Percentiles rank a stretch among this genome's conserved stretches.
Conservation (phyloP, 2,888 invertebrate genomes). For the Mesorhabditis belari region DNA sequence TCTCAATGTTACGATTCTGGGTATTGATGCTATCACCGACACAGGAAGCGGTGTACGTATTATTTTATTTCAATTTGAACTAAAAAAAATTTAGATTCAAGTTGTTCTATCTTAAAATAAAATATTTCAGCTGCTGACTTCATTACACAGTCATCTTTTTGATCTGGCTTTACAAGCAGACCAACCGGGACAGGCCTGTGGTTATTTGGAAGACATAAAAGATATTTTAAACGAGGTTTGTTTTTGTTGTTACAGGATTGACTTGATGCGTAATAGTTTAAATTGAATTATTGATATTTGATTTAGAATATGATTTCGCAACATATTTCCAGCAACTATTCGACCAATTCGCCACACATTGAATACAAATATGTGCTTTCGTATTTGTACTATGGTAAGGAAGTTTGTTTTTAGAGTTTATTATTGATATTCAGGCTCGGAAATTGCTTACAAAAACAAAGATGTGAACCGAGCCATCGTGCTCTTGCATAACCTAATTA, state of each 20-base stretch:
- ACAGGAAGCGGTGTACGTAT: not conserved
- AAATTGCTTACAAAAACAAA: too few species aligned
- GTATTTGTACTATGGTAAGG: not conserved
- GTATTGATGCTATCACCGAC: not conserved
- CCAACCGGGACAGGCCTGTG: not conserved
- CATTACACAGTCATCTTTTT: not conserved
- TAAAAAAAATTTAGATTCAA: too few species aligned
- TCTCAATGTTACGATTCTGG: not conserved
- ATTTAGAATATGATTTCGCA: not conserved
- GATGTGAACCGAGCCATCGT: too few species aligned
- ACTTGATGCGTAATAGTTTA: too few species aligned
- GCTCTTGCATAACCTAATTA: not conserved
- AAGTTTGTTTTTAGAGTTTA: not conserved
- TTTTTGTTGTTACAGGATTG: too few species aligned
- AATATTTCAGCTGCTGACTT: not conserved
- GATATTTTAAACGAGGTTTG: not conserved
- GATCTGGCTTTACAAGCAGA: not conserved
- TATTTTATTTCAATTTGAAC: not conserved
- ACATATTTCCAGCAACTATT: not conserved
- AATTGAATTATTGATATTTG: not conserved
- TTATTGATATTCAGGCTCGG: not conserved
- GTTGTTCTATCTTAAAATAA: too few species aligned
- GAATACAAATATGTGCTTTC: not conserved
- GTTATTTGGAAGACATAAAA: not conserved
- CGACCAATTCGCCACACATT: not conserved